Base-by-base conservation (phyloP, 2,113 vertebrate genomes). In the Serilophus lunatus region DNA sequence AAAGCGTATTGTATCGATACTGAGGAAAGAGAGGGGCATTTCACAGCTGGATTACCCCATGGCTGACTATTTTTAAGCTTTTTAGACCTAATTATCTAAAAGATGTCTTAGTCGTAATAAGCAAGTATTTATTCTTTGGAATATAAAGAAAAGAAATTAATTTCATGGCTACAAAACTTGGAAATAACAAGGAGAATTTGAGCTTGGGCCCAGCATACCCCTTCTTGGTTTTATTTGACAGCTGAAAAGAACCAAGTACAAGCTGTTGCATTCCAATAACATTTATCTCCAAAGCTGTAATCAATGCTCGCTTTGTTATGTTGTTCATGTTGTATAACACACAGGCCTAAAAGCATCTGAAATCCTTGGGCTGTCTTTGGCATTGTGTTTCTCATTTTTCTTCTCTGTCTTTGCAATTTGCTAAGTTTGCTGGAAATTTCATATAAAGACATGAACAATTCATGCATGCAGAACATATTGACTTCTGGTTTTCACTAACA, bases 391-490 rank as follows among this genome's bases (percentile, higher is more conserved):
- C 82, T 93, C 93, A 77, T 94, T 96, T 97, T 95, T 95, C 88
- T 92, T 93, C 66, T 60, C 60, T 78, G 92, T 92, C 92, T 92
- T 96, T 91, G 89, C 68, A 77, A 91, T 96, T 95, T 97, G 93
- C 49, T 65, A 97, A 98, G 97, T 97, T 98, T 95, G 91, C 93
- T 96, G 94, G 87, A 97, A 97, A 95, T 98, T 96, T 98, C 96
- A 96, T 92, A 95, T 93, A 96, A 97, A 97, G 95, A 96, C 96
- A 89, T 89, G 95, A 97, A 96, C 92, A 97, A 97, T 92, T 98
- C 96, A 97, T 94, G 97, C 96, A 97, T 97, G 92, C 95, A 96
- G 85, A 95, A 61, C 88, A 89, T 98, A 98, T 97, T 96, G 97
- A 97, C 91, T 93, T 91, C 29, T 95, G 64, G 56, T 97, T 97